Conservation (phyloP, 2,888 invertebrate species). For the Idaea straminata region DNA sequence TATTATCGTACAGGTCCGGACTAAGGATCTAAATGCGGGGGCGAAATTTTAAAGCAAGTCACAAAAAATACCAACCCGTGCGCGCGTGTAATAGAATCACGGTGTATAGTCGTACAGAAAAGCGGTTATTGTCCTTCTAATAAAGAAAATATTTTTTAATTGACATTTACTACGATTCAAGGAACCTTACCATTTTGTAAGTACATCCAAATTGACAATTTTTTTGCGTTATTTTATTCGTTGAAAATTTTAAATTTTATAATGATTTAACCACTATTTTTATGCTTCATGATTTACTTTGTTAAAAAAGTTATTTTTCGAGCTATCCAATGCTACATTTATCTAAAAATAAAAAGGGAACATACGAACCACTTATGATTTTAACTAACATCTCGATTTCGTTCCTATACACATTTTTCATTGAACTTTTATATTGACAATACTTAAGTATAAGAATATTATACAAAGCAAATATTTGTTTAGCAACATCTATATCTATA, state of each 20-base stretch:
- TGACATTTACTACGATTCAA: conserved; percentile 17
- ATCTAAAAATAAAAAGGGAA: too few species aligned
- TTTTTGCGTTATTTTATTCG: not conserved
- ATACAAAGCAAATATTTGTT: not conserved
- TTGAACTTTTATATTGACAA: not conserved
- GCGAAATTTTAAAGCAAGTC: conserved; percentile 3
- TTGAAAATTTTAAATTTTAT: not conserved
- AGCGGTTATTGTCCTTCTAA: conserved; percentile 19
- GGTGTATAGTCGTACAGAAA: conserved; percentile 2
- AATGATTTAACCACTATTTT: too few species aligned
- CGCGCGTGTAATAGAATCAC: not conserved
- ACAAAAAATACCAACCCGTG: not conserved
- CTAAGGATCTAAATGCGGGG: conserved; percentile 15
- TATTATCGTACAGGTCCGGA: conserved; percentile 18
- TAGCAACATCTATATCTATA: not conserved
- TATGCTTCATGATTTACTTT: not conserved
- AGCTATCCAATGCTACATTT: too few species aligned
- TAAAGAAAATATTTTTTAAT: conserved; percentile 12
- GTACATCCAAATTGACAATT: conserved; percentile 9
- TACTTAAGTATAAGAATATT: not conserved
- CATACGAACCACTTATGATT: too few species aligned
- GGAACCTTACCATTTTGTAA: conserved; percentile 7
- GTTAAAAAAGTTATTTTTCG: too few species aligned
- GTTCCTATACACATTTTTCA: not conserved
- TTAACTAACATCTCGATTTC: too few species aligned